Conservation (phyloP, 2,113 vertebrate genomes). For the Hippocampus barbouri region DNA sequence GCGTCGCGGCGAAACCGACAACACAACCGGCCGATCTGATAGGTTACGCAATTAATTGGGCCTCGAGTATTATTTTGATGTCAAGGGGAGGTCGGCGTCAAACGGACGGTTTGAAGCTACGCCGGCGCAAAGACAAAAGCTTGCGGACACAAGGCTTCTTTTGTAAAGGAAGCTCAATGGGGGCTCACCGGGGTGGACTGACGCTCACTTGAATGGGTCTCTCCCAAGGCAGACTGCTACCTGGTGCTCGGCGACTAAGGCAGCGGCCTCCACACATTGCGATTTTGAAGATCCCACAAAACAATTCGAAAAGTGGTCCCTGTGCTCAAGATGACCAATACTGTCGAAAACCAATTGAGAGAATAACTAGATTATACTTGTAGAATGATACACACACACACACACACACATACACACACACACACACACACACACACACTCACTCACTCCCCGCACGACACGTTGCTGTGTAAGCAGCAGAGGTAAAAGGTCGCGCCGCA, state of each 20-base stretch:
- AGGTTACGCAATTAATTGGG: conserved; percentile 49
- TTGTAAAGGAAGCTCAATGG: conserved; percentile 52
- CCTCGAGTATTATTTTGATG: conserved; percentile 37
- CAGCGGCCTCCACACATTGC: too few relatives aligned
- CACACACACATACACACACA: background rate
- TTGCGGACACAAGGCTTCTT: conserved; percentile 52
- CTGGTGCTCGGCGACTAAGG: conserved; percentile 6
- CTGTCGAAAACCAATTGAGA: too few relatives aligned
- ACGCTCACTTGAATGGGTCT: background rate
- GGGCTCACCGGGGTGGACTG: conserved; percentile 41
- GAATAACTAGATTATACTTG: too few relatives aligned
- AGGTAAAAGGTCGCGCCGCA: background rate
- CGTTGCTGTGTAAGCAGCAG: background rate
- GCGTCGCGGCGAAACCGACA: conserved; percentile 8
- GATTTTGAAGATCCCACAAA: too few relatives aligned
- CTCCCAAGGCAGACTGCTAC: background rate
- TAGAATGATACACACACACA: too few relatives aligned
- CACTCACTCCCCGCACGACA: background rate
- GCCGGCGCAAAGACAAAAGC: conserved; percentile 48
- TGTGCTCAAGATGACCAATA: too few relatives aligned
- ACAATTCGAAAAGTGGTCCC: too few relatives aligned
- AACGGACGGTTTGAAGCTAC: conserved; percentile 30
- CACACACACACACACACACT: background rate
- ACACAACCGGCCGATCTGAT: conserved; percentile 25
- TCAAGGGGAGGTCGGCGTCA: conserved; percentile 38